Conservation (phyloP, 2,113 vertebrate genomes). For the Mungos mungo region DNA sequence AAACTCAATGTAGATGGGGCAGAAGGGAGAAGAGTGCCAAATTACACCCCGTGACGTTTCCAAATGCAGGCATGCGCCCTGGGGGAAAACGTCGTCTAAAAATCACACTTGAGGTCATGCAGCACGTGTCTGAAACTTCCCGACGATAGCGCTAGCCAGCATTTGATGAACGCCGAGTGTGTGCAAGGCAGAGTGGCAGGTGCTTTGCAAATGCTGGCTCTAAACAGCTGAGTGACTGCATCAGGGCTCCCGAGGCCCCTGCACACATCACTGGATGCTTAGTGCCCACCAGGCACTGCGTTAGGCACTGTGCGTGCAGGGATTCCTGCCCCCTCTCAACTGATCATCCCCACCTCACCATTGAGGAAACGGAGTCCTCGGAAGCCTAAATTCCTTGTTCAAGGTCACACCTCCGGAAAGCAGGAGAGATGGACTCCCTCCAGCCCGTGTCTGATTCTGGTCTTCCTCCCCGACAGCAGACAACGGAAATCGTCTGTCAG, state of each 20-base stretch:
- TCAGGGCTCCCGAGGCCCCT: accelerated
- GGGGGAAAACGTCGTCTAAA: neutral
- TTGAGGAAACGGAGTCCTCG: neutral
- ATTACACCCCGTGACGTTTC: neutral
- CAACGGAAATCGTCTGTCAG: accelerated
- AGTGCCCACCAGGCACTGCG: accelerated
- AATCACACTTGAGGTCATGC: neutral
- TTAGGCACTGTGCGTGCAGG: accelerated
- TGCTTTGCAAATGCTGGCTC: accelerated
- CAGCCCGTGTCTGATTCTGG: neutral
- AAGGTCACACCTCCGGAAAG: neutral
- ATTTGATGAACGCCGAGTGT: neutral
- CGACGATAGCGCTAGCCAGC: neutral
- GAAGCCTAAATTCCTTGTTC: neutral
- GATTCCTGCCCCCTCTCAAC: accelerated
- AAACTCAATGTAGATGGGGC: neutral
- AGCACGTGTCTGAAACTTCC: neutral
- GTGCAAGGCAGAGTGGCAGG: neutral
- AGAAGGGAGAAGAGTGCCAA: neutral
- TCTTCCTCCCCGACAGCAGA: neutral
- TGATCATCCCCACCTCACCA: neutral
- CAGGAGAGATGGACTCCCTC: accelerated
- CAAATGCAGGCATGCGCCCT: neutral
- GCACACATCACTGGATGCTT: accelerated
- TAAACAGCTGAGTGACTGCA: no score